These are phyloP conservation scores for Apeltes quadracus DNA, from an alignment of 2,113 vertebrate genomes.

Conservation along the genomic window DNA sequence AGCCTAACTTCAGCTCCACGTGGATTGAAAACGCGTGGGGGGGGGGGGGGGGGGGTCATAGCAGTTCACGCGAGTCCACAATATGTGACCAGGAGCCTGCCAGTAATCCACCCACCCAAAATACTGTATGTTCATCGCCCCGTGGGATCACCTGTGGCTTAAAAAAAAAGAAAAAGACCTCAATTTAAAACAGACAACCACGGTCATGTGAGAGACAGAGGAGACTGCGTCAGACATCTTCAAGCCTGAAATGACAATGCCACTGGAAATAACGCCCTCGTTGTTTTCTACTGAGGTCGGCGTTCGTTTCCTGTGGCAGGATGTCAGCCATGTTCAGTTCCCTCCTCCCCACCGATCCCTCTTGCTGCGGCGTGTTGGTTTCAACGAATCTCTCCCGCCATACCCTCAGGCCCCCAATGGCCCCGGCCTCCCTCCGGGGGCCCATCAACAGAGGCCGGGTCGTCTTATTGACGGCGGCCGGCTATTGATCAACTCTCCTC, in stretches of 20 bases:
- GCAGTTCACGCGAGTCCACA: constrained; percentile 20
- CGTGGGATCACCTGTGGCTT: background rate
- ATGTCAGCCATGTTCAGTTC: constrained; percentile 41
- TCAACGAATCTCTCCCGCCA: constrained; percentile 1
- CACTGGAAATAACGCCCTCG: constrained; percentile 19
- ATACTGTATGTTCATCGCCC: background rate
- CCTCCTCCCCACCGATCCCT: constrained; percentile 30
- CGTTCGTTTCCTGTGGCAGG: constrained; percentile 71
- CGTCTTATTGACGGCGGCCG: constrained; percentile 9
- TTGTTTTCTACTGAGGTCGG: constrained; percentile 63
- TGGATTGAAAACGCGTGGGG: background rate
- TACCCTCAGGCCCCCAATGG: constrained; percentile 4
- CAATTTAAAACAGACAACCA: constrained; percentile 8
- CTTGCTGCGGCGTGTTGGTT: constrained; percentile 11
- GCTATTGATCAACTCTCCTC: constrained; percentile 34
- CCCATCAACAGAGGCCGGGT: constrained; percentile 3
- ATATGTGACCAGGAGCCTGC: constrained; percentile 13
- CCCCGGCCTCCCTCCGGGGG: background rate
- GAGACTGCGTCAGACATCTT: constrained; percentile 8
- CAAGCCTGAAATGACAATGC: constrained; percentile 4
- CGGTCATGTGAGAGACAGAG: too few species aligned
- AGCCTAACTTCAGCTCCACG: constrained; percentile 19
- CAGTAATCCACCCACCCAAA: constrained; percentile 11
- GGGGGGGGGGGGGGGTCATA: background rate
- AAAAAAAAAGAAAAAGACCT: constrained; percentile 2